Percentiles rank a stretch among this genome's conserved stretches.
phyloP scores from a whole-genome alignment of 1,140 invertebrate species.

The Polypedilum pembai region DNA sequence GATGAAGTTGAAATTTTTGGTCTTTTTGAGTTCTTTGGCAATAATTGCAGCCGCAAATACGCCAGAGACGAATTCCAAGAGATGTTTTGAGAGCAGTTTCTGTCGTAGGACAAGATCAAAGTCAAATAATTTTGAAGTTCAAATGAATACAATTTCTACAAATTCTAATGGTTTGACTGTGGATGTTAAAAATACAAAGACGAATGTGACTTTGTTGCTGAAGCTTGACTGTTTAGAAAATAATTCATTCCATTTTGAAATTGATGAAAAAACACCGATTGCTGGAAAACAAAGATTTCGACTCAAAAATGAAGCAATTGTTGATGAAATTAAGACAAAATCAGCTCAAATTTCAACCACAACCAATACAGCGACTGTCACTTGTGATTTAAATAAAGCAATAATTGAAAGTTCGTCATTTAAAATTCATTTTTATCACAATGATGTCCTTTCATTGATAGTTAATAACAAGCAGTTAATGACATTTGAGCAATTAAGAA shows the following conservation, averaged over 20 bases:
- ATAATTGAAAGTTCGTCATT: constrained; percentile 70
- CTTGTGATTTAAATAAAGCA: constrained; percentile 59
- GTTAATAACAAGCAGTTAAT: constrained; percentile 84
- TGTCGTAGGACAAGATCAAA: no score
- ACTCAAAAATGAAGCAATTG: constrained; percentile 51
- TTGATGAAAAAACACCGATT: constrained; percentile 77
- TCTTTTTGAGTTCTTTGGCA: no score
- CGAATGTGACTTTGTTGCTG: constrained; percentile 34
- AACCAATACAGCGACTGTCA: constrained; percentile 44
- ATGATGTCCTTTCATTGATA: constrained; percentile 65
- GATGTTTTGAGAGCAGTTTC: no score
- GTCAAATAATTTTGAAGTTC: no score
- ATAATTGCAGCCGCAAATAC: no score
- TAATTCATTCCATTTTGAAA: constrained; percentile 70
- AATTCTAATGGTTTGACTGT: constrained; percentile 54
- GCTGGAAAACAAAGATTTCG: constrained; percentile 74
- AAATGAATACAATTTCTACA: constrained; percentile 50
- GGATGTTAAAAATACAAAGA: constrained; percentile 61
- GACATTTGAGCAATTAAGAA: constrained; percentile 82
- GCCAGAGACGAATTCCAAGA: no score
- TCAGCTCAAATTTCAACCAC: constrained; percentile 33
- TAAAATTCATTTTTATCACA: constrained; percentile 72
- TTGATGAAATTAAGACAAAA: not conserved
- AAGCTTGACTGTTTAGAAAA: constrained; percentile 40
- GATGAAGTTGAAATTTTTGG: no score